Evolutionary conservation across 92 coral and sea anemone genomes (phyloP).

Genomic region (Diadumene lineata): DNA sequence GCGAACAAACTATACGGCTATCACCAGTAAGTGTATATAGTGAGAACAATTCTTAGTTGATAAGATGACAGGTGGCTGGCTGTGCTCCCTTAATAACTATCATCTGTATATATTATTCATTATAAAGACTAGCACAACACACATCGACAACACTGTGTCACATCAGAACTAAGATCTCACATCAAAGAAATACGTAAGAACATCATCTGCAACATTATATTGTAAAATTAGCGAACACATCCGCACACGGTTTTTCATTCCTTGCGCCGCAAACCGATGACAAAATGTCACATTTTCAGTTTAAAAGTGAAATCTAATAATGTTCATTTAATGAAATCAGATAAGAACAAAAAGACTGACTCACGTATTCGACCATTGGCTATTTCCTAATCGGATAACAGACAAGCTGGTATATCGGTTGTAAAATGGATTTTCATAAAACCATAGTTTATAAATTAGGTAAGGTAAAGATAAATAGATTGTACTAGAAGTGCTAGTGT

Average conservation of each 20-base stretch:
- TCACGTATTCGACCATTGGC: background rate
- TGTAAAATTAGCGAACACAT: background rate
- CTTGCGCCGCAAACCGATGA: background rate
- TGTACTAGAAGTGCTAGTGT: background rate
- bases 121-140: too few species aligned
- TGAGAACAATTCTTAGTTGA: background rate
- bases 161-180: background rate
- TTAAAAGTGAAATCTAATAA: background rate
- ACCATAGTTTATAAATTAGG: too few species aligned
- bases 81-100: too few species aligned
- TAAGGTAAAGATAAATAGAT: too few species aligned
- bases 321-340: background rate
- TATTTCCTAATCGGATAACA: background rate
- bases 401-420: too few species aligned
- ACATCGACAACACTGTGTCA: too few species aligned
- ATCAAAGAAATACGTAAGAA: background rate
- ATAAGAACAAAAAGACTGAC: background rate
- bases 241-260: background rate
- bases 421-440: too few species aligned
- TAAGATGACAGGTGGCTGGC: background rate
- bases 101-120: too few species aligned
- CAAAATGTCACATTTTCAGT: background rate
- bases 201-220: background rate
- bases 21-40: slow-evolving; percentile 10
- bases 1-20: slow-evolving; percentile 23